Conservation (phyloP, 2,797 vertebrate species). For the Tamandua tetradactyla region DNA sequence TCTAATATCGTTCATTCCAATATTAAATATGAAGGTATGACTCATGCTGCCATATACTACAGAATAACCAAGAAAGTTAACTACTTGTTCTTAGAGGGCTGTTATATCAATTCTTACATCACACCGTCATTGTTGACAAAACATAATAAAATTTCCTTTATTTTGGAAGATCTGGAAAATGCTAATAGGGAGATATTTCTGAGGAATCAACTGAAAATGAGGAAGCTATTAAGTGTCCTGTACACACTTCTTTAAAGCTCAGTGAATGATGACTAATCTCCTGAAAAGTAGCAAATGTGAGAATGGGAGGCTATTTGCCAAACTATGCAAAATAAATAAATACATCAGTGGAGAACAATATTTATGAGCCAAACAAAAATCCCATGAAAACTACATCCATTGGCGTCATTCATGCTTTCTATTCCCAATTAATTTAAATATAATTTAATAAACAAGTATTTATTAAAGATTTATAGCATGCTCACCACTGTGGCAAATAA, state of each 20-base stretch:
- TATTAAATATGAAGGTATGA: neutral
- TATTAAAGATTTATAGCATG: neutral
- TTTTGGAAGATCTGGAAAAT: constrained; percentile 25
- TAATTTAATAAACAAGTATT: constrained; percentile 21
- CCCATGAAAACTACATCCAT: neutral
- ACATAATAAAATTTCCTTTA: neutral
- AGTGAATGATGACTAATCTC: constrained; percentile 36
- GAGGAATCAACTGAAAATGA: constrained; percentile 27
- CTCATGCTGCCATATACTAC: neutral
- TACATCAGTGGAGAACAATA: neutral
- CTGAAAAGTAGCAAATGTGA: neutral
- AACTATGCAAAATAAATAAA: neutral
- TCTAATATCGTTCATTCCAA: constrained; percentile 3
- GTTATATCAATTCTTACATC: neutral
- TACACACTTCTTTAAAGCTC: neutral
- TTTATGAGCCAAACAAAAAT: neutral
- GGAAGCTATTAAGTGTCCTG: neutral
- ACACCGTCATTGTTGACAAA: neutral
- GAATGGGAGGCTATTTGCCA: neutral
- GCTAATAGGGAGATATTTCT: constrained; percentile 1
- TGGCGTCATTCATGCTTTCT: neutral
- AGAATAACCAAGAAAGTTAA: neutral
- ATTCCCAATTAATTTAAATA: neutral
- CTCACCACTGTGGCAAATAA: neutral
- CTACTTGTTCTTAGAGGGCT: neutral